Evolutionary conservation across 2,113 vertebrate genomes (phyloP), one percentile per base, ranked within the genome.

Genomic region (Abramis brama): DNA sequence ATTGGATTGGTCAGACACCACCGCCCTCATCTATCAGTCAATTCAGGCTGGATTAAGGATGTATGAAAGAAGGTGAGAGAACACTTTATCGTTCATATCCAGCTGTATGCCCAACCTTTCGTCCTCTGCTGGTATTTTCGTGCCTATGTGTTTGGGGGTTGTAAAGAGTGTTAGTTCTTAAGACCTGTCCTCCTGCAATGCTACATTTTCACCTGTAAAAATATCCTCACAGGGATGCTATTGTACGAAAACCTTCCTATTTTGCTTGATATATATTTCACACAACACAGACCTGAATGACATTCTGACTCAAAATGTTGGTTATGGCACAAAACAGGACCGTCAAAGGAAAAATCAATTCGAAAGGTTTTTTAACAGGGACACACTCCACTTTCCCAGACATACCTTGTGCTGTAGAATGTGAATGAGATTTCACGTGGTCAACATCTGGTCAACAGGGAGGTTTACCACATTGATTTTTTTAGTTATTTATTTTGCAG

Each of bases 1-100:
- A 55, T 23, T 68, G 77, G 8, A 85, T 68, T 76, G 77, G 45
- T 52, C 57, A 27, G 78, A 76, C 52, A 30, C 60, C 59, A 55
- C 30, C 19, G 8, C 55, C 33, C 33, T 80, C 30, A 39, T 8
- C 68, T 76, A 62, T 59, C 83, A 47, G 78, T 82, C 57, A 82
- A 77, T 75, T 73, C 57, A 64, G n/a, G 36, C 79, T 70, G 59
- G 66, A 82, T 55, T 74, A 76, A 45, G 39, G 55, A 85, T 19
- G 59, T 19, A 21, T 1, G 50, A 27, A 78, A 73, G 78, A 19
- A 70, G 55, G 82, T 47, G 21, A 66, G 60, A 43, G 47, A 77
- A 84, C 27, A 85, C 60, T 82, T 84, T 80, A 84, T 84, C 77
- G 11, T 77, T 64, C 78, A 75, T 81, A 76, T 88, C 76, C 85